Percentiles rank a stretch among this genome's conserved stretches.
Evolutionary conservation across 2,113 vertebrate genomes (phyloP).

Genomic region (Myotis davidii): DNA sequence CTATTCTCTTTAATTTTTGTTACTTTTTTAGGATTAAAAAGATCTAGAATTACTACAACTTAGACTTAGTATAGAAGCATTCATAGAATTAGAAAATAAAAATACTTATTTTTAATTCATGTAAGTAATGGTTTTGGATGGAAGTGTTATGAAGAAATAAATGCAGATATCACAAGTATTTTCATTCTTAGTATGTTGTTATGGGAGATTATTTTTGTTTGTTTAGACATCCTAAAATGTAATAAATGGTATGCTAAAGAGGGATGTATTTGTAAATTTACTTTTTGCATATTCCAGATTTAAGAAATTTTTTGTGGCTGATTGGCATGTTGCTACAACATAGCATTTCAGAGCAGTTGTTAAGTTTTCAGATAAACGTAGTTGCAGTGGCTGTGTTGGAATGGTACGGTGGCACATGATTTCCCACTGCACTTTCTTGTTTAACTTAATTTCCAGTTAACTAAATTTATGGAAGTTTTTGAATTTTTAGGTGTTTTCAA

Average conservation of each 20-base stretch:
- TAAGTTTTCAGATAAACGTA: conserved; percentile 56
- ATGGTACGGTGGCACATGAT: neutral
- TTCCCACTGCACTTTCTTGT: conserved; percentile 5
- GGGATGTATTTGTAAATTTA: conserved; percentile 68
- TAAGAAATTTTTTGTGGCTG: conserved; percentile 61
- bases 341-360: conserved; percentile 70
- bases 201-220: conserved; percentile 60
- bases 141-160: conserved; percentile 34
- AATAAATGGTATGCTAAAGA: conserved; percentile 59
- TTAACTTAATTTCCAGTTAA: conserved; percentile 22
- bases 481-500: neutral
- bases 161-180: neutral
- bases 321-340: conserved; percentile 69
- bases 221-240: conserved; percentile 55
- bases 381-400: conserved; percentile 52
- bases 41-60: neutral
- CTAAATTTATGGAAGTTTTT: neutral
- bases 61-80: neutral
- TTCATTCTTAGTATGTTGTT: conserved; percentile 50
- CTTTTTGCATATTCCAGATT: conserved; percentile 67
- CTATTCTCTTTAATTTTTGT: neutral
- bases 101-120: conserved; percentile 32
- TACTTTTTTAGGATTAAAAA: neutral
- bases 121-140: neutral
- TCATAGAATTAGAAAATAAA: conserved; percentile 47